phyloP scores from a whole-genome alignment of 2,113 vertebrate species.

The Sylvietta virens region DNA sequence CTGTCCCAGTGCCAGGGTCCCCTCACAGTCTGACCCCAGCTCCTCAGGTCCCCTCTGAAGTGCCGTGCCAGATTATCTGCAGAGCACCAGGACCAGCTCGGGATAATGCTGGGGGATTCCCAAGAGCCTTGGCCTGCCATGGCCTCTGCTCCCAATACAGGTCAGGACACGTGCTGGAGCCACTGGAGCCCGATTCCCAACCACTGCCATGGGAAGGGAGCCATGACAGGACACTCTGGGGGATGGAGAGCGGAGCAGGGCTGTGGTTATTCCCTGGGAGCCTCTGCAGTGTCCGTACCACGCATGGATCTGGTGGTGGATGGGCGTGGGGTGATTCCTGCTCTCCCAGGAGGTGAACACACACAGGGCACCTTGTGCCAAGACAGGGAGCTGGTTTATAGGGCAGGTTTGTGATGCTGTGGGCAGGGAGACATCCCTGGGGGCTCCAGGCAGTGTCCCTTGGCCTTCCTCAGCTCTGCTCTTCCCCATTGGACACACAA shows the following conservation, averaged over 20 bases:
- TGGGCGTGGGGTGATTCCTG: background rate
- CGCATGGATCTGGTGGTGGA: fast-evolving
- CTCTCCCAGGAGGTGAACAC: background rate
- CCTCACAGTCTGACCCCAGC: background rate
- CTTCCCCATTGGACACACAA: fast-evolving
- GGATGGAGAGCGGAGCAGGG: background rate
- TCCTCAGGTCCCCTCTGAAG: background rate
- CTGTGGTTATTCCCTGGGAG: background rate
- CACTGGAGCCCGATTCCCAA: background rate
- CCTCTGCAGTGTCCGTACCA: background rate
- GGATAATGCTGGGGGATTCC: background rate
- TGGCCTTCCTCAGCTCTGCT: background rate
- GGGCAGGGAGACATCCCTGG: background rate
- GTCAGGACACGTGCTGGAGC: background rate
- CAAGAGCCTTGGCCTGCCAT: background rate
- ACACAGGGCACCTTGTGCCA: no score
- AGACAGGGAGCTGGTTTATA: background rate
- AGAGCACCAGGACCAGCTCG: background rate
- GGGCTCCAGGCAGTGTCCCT: no score
- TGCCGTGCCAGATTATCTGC: background rate
- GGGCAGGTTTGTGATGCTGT: background rate
- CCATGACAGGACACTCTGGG: background rate
- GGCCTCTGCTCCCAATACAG: background rate
- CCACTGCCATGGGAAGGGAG: background rate
- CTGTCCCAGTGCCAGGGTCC: background rate